A percentile compares a stretch with the other conserved stretches of the same genome.
Evolutionary conservation across 2,888 invertebrate genomes (phyloP).

Genomic region (Agonum fuliginosum): DNA sequence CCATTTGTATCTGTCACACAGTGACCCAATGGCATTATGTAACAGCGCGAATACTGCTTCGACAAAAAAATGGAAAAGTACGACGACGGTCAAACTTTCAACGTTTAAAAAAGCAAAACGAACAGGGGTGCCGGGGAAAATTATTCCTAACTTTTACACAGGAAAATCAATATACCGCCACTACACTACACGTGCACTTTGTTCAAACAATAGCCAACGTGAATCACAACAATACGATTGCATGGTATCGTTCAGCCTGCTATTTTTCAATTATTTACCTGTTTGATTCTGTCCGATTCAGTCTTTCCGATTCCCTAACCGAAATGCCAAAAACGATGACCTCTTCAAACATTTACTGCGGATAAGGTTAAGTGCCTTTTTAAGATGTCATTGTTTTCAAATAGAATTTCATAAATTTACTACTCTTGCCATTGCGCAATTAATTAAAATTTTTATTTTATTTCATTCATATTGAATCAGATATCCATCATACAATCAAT

Average conservation of each 20-base stretch:
- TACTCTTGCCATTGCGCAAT: no score
- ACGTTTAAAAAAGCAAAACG: slow-evolving; percentile 54
- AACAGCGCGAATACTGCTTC: slow-evolving; percentile 49
- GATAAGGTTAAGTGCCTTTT: no score
- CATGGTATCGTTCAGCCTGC: no score
- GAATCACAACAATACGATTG: no score
- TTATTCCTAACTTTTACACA: slow-evolving; percentile 52
- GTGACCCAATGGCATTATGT: slow-evolving; percentile 53
- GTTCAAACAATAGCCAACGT: neutral
- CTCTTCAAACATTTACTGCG: no score
- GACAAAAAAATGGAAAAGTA: slow-evolving; percentile 50
- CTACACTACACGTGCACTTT: slow-evolving; percentile 16
- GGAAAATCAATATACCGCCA: slow-evolving; percentile 48
- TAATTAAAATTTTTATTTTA: no score
- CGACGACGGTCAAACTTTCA: slow-evolving; percentile 46
- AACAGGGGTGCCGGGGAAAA: slow-evolving; percentile 31
- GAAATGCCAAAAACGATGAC: no score
- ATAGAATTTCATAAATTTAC: no score
- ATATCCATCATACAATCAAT: no score
- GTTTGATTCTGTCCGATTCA: neutral
- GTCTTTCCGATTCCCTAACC: no score
- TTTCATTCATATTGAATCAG: no score
- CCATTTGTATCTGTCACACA: slow-evolving; percentile 55
- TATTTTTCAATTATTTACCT: neutral
- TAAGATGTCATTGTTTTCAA: no score